These are phyloP conservation scores for Coregonus suidteri DNA, from an alignment of 2,797 vertebrate genomes.

Conservation along the genomic window DNA sequence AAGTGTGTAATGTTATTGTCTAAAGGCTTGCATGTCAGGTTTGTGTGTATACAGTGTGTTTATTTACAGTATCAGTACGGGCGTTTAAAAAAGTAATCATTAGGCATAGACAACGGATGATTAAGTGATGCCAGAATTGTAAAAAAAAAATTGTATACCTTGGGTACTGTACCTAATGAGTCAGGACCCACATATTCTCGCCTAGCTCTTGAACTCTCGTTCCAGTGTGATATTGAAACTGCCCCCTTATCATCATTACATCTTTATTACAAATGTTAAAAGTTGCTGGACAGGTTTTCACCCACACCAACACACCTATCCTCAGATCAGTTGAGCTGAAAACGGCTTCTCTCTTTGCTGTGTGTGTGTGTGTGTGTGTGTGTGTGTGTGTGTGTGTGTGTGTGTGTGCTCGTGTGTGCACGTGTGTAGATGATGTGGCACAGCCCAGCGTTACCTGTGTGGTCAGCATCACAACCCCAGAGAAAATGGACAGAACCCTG, in stretches of 20 bases:
- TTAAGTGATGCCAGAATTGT: no score
- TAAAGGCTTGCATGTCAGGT: not conserved
- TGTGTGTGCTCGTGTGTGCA: not conserved
- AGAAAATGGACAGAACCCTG: not conserved
- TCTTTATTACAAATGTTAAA: no score
- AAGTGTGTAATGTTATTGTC: conserved; percentile 10
- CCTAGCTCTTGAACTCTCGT: no score
- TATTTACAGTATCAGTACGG: no score
- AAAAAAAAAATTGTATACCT: no score
- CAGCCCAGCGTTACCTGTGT: not conserved
- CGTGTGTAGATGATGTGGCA: not conserved
- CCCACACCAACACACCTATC: not conserved
- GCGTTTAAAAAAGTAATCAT: no score
- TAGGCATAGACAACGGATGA: no score
- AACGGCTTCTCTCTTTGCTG: not conserved
- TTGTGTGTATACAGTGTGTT: not conserved
- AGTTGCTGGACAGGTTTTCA: no score
- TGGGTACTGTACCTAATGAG: no score
- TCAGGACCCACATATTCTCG: no score
- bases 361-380: not conserved
- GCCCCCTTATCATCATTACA: no score
- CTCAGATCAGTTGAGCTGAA: not conserved
- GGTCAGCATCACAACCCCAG: not conserved
- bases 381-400: not conserved
- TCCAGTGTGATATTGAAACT: no score